Evolutionary conservation across 2,113 vertebrate species (phyloP), one percentile per base, ranked within the genome.

Genomic region (Prochilodus magdalenae): DNA sequence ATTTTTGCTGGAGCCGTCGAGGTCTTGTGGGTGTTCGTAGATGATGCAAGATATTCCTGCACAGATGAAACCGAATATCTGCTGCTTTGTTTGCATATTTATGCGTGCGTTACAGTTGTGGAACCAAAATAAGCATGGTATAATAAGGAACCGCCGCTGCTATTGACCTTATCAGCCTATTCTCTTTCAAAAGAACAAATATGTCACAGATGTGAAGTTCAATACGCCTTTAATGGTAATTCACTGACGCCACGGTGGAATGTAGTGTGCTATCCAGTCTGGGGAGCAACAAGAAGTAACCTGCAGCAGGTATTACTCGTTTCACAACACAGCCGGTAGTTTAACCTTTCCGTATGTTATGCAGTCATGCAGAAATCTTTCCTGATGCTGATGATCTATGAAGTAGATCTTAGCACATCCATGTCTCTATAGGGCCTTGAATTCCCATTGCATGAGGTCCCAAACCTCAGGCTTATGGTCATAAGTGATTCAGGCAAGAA

Each of bases 291-390:
- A 51, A 30, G 59, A 65, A 20, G 5, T 29, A 29, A 77, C 60
- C 26, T 66, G 60, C 40, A 75, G 57, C 57, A 47, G 26, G 59
- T 63, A 65, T 65, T 24, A n/a, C 60, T 40, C 29, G 26, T 60
- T 20, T 26, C 20, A 16, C 22, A n/a, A 5, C 5, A 20, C 2
- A 13, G 18, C 15, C 53, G 6, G 8, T 22, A 57, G 20, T 57
- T 18, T 3, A 8, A 57, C 22, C 53, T 51, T 14, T 14, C 49
- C 13, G 0, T 2, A 14, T 22, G 16, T 22, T 55, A n/a, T n/a
- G n/a, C n/a, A n/a, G n/a, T 1, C 20, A 7, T n/a, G n/a, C n/a
- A 6, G 5, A 1, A 22, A 14, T 20, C 20, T 5, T 14, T 22
- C 4, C 16, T 5, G 53, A 55, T 16, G 15, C 2, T 22, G 53